These are phyloP conservation scores for Onychomys arenicola DNA, from an alignment of 2,797 vertebrate species.

Conservation along the genomic window DNA sequence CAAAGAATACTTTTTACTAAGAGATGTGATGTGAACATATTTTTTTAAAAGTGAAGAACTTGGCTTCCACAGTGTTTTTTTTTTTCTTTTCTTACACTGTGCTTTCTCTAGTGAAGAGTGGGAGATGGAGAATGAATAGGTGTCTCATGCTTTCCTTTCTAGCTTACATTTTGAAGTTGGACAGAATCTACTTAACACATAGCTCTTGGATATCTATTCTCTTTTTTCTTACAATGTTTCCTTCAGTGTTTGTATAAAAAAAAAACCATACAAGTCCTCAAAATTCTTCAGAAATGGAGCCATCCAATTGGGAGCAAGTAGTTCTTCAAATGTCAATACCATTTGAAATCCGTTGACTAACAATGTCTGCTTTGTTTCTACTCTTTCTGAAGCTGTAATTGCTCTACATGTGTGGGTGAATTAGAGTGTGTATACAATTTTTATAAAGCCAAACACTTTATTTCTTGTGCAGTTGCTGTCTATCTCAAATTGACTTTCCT, in stretches of 20 bases:
- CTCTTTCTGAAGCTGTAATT: background rate
- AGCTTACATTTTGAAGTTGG: background rate
- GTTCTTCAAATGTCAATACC: background rate
- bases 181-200: background rate
- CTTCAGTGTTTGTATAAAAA: background rate
- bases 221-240: background rate
- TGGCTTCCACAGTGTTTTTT: accelerated
- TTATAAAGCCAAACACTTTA: background rate
- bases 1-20: background rate
- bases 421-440: background rate
- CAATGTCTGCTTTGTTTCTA: background rate
- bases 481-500: background rate
- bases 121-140: background rate
- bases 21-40: background rate
- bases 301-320: background rate
- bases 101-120: accelerated
- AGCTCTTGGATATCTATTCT: background rate
- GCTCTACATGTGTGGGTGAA: background rate
- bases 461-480: background rate
- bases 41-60: background rate
- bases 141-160: background rate
- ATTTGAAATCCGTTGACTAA: background rate
- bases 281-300: background rate
- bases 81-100: background rate
- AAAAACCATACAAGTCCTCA: background rate